Evolutionary conservation across 2,113 vertebrate genomes (phyloP).

Genomic region (Camelus bactrianus): DNA sequence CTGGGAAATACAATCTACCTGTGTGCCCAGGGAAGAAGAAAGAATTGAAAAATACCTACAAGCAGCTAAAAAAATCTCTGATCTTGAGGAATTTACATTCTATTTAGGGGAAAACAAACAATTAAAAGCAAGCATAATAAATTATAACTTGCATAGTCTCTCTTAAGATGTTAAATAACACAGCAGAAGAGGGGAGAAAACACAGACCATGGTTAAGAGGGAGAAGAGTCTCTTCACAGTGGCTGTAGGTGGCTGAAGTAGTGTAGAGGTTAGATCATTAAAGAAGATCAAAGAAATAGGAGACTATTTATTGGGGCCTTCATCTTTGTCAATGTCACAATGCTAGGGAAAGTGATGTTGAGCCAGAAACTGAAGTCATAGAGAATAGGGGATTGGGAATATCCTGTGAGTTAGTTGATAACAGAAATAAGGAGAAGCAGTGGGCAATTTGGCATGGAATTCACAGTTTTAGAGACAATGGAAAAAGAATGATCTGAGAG

Average conservation of each 20-base stretch:
- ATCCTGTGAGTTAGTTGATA: not conserved
- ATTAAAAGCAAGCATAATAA: slow-evolving; percentile 7
- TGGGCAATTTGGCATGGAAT: not conserved
- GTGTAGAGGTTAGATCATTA: not conserved
- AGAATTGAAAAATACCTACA: not conserved
- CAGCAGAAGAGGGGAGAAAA: not conserved
- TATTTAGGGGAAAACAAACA: not conserved
- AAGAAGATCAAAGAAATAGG: not conserved
- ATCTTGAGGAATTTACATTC: not conserved
- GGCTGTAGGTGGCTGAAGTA: not conserved
- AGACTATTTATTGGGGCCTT: not conserved
- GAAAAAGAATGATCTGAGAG: slow-evolving; percentile 2
- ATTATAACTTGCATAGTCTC: not conserved
- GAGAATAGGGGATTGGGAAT: not conserved
- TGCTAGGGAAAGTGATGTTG: not conserved
- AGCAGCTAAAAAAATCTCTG: not conserved
- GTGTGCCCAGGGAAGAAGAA: not conserved
- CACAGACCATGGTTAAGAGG: not conserved
- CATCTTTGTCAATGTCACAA: not conserved
- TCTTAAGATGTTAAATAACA: not conserved
- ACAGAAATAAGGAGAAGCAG: not conserved
- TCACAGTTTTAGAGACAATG: not conserved
- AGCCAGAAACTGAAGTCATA: not conserved
- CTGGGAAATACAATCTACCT: not conserved
- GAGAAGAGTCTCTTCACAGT: not conserved